Percentiles rank a stretch among this genome's conserved stretches.
phyloP scores from a whole-genome alignment of 2,113 vertebrate species.

The Cavia porcellus region DNA sequence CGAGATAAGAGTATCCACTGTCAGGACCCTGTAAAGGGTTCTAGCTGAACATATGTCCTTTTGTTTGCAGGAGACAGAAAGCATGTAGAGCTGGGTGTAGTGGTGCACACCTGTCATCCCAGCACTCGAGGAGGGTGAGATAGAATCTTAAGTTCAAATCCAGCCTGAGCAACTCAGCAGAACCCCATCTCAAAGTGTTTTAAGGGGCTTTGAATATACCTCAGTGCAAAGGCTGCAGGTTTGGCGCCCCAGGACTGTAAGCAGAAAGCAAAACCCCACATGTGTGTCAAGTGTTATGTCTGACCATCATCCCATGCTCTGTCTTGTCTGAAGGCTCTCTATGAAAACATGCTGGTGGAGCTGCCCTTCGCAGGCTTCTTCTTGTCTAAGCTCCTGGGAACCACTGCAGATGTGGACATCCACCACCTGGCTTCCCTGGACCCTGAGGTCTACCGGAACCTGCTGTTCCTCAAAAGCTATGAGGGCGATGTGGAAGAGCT shows the following conservation, averaged over 20 bases:
- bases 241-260: neutral
- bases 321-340: constrained; percentile 92
- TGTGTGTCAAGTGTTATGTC: fast-evolving
- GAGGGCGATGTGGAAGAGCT: constrained; percentile 98
- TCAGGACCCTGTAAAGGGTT: neutral
- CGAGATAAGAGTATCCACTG: fast-evolving
- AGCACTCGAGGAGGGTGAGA: neutral
- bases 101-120: neutral
- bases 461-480: constrained; percentile 99
- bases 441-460: constrained; percentile 97
- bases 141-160: neutral
- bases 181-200: neutral
- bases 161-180: neutral
- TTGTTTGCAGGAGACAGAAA: no score
- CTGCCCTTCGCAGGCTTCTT: constrained; percentile 99
- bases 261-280: no score
- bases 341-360: constrained; percentile 99
- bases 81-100: neutral
- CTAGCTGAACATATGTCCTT: fast-evolving
- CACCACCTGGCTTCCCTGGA: constrained; percentile 98
- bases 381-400: constrained; percentile 98
- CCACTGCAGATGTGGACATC: constrained; percentile 98
- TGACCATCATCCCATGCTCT: neutral
- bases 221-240: neutral
- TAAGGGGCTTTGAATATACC: neutral